phyloP scores from a whole-genome alignment of 2,113 vertebrate species.

The Lonchura striata region DNA sequence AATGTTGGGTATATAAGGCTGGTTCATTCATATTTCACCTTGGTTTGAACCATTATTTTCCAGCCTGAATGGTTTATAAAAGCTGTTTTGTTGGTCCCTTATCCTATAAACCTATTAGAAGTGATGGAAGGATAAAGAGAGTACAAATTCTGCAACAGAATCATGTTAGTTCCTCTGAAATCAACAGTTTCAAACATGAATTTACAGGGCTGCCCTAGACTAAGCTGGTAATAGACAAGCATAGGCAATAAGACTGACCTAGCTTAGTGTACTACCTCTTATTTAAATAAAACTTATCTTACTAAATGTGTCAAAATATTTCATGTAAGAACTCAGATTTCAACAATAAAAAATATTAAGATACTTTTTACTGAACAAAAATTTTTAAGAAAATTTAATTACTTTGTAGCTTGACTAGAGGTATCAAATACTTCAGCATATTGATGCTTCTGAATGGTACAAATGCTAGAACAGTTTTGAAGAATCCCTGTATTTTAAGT shows the following conservation, averaged over 20 bases:
- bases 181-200: background rate
- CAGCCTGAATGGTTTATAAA: conserved; percentile 1
- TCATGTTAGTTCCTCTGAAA: background rate
- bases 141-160: background rate
- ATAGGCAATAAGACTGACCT: background rate
- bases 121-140: background rate
- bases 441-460: background rate
- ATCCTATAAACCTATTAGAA: background rate
- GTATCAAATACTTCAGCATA: background rate
- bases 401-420: background rate
- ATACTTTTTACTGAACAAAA: background rate
- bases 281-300: background rate
- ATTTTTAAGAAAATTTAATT: background rate
- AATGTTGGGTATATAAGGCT: background rate
- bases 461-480: background rate
- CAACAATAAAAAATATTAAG: background rate
- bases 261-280: background rate
- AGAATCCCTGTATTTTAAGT: background rate
- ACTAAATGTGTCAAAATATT: background rate
- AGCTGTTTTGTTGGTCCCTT: conserved; percentile 9
- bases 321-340: background rate
- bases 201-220: background rate
- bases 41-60: background rate
- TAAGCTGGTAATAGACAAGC: background rate
- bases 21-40: background rate